phyloP scores from a whole-genome alignment of 2,888 invertebrate species.

The Elgonia sp. region DNA sequence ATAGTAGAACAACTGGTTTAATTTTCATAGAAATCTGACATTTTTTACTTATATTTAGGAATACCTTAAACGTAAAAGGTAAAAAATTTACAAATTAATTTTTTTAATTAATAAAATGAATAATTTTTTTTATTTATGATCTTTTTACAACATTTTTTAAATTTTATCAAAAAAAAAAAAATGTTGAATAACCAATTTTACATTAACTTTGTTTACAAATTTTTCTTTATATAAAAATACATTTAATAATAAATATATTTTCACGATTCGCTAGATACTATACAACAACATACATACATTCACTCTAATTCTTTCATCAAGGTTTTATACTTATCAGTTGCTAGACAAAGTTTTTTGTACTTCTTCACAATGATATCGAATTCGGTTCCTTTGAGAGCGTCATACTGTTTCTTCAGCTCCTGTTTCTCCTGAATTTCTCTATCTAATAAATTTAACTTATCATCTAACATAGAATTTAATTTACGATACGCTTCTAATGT shows the following conservation, averaged over 20 bases:
- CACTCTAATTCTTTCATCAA: conserved; percentile 76
- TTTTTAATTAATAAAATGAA: too few relatives aligned
- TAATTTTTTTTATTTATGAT: too few relatives aligned
- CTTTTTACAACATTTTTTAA: too few relatives aligned
- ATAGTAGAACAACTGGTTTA: too few relatives aligned
- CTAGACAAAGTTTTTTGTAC: conserved; percentile 85
- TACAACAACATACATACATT: neutral
- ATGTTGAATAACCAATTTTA: too few relatives aligned
- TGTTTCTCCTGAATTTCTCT: conserved; percentile 85
- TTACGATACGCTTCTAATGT: conserved; percentile 86
- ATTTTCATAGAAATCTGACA: too few relatives aligned
- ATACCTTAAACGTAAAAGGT: too few relatives aligned
- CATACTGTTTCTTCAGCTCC: conserved; percentile 85
- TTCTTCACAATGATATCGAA: conserved; percentile 86
- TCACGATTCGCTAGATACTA: neutral
- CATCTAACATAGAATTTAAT: conserved; percentile 85
- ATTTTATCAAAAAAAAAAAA: too few relatives aligned
- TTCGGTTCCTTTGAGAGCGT: conserved; percentile 85
- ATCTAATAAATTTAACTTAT: conserved; percentile 84
- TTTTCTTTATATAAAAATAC: conserved; percentile 37
- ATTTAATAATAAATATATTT: conserved; percentile 28
- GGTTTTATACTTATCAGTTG: conserved; percentile 86
- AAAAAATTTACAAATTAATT: too few relatives aligned
- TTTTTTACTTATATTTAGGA: too few relatives aligned
- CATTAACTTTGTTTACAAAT: too few relatives aligned